These are phyloP conservation scores for Ormyrus pomaceus DNA, from an alignment of 2,888 invertebrate genomes.

Conservation along the genomic window DNA sequence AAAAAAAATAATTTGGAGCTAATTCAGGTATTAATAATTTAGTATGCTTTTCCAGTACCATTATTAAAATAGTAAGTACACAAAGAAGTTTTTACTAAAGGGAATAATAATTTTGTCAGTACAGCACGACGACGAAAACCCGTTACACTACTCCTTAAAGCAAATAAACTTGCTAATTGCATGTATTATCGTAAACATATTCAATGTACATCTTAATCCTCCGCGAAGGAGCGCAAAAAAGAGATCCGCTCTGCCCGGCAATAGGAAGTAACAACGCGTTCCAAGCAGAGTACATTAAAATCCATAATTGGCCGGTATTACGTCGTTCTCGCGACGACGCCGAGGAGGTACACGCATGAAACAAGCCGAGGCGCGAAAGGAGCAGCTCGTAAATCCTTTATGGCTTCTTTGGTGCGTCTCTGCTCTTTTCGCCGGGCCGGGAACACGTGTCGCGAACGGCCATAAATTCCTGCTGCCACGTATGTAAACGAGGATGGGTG, in stretches of 20 bases:
- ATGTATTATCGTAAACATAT: no score
- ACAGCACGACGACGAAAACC: no score
- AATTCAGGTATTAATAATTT: neutral
- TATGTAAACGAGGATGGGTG: constrained; percentile 2
- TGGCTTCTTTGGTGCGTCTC: constrained; percentile 20
- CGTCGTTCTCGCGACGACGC: neutral
- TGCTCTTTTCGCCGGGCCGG: neutral
- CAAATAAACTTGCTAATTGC: no score
- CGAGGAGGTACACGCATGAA: neutral
- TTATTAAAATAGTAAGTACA: no score
- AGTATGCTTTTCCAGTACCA: no score
- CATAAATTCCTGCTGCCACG: constrained; percentile 8
- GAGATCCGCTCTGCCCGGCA: neutral
- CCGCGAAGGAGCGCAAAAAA: neutral
- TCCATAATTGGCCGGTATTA: constrained; percentile 14
- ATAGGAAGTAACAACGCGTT: neutral
- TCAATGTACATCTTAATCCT: no score
- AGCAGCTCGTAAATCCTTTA: constrained; percentile 30
- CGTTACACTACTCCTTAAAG: no score
- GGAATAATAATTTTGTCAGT: no score
- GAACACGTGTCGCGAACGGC: constrained; percentile 11
- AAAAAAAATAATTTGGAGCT: neutral
- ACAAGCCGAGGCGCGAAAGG: neutral
- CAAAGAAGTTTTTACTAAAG: no score
- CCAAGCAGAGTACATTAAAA: constrained; percentile 15